Conservation (phyloP, 2,888 invertebrate species). For the Gastracanthus pulcherrimus region DNA sequence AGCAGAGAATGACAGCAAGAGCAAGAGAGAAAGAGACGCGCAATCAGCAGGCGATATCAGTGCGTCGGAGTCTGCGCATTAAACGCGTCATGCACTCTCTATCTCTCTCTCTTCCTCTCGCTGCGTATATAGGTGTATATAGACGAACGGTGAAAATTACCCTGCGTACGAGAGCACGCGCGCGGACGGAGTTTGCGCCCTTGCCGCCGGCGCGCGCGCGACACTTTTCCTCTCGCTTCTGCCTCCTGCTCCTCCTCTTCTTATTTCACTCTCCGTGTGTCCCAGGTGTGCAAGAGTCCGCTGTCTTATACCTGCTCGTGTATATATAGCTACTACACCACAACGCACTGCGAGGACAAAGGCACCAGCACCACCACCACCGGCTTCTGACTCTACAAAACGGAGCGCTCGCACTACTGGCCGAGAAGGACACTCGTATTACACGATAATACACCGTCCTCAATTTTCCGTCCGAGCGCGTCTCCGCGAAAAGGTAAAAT, state of each 20-base stretch:
- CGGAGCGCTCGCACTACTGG: no score
- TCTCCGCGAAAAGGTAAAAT: not conserved
- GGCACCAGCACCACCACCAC: no score
- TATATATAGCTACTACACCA: no score
- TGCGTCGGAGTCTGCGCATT: slow-evolving; percentile 5
- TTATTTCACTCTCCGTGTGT: not conserved
- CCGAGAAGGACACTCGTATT: no score
- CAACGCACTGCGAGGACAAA: no score
- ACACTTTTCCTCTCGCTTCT: not conserved
- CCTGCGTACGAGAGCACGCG: not conserved
- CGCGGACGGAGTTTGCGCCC: slow-evolving; percentile 25
- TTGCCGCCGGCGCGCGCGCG: not conserved
- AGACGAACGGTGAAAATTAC: not conserved
- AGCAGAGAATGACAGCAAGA: not conserved
- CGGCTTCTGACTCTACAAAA: no score
- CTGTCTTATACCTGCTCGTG: no score
- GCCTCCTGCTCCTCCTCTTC: not conserved
- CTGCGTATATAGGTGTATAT: not conserved
- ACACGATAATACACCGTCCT: not conserved
- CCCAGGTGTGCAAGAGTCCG: not conserved
- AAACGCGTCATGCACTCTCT: not conserved
- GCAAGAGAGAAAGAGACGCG: slow-evolving; percentile 1
- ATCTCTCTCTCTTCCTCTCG: not conserved
- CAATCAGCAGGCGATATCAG: not conserved
- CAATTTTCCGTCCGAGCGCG: not conserved